Base-by-base conservation (phyloP, 2,888 invertebrate species). In the Drosophila ezoana region DNA sequence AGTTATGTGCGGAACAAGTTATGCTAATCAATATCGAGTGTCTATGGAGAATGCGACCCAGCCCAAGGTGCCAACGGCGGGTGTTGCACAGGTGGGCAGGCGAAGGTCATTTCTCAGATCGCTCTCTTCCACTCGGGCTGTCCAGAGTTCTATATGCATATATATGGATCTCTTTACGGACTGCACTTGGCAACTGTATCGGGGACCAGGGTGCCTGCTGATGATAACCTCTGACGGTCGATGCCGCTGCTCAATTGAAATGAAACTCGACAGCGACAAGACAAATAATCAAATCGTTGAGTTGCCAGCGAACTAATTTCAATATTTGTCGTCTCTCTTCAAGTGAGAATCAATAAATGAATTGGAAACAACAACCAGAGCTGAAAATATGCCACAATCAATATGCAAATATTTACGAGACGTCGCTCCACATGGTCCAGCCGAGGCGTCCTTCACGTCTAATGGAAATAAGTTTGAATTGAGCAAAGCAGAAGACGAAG, bases 351-450 rank as follows among this genome's bases (percentile, higher is more conserved):
- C 64, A 82, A 82, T 85, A 80, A 77, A 82, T 68, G 66, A 82
- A 74, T 76, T 72, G 69, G 16, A 40, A 54, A 53, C 32, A 20
- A 16, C 38, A 41, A 35, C 45, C 14, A 53, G 52, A 49, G 53
- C 35, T 59, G 56, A 74, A 81, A 77, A 77, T 82, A 62, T 81
- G 81, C 72, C 76, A 76, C 80, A 82, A 82, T 85, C 82, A 85
- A 85, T 80, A 82, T 82, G 73, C 70, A 85, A 82, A 82, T 82
- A 62, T 77, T 85, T 76, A 68, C 77, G 75, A 62, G 58, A 43
- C 60, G 23, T 57, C 58, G 51, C 58, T 41, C 51, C 53, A 49
- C 67, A 57, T 47, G 72, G 49, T 43, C 56, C 45, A 66, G 47
- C 43, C 58, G 51, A 60, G 51, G 64, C 67, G 81, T 82, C 81